Conservation (phyloP, 2,797 vertebrate genomes). For the Danionella dracula region DNA sequence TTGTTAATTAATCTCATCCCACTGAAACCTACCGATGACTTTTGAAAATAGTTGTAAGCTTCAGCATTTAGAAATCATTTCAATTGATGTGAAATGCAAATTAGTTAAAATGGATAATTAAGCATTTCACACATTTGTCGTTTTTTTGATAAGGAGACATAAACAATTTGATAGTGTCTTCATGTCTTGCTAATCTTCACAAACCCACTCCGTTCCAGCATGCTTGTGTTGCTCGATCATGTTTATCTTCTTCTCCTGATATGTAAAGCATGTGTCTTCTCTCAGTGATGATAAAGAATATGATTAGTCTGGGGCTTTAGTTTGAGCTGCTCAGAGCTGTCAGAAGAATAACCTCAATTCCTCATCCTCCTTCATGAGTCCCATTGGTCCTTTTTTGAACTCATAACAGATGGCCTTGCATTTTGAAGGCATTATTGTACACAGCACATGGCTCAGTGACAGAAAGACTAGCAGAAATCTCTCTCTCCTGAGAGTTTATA, state of each 20-base stretch:
- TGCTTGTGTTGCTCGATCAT: not conserved
- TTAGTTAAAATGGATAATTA: too few relatives aligned
- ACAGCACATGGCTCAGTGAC: not conserved
- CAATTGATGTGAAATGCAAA: too few relatives aligned
- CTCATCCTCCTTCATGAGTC: slow-evolving; percentile 12
- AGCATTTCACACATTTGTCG: too few relatives aligned
- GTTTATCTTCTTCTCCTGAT: slow-evolving; percentile 1
- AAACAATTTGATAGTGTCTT: not conserved
- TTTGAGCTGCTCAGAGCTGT: slow-evolving; percentile 26
- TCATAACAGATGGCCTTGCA: slow-evolving; percentile 29
- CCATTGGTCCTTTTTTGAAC: slow-evolving; percentile 6
- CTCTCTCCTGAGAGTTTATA: not conserved
- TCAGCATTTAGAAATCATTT: too few relatives aligned
- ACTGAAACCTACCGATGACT: too few relatives aligned
- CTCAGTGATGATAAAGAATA: not conserved
- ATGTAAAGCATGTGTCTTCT: not conserved
- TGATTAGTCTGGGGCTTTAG: slow-evolving; percentile 20
- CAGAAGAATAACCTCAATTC: slow-evolving; percentile 26
- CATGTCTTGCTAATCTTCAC: not conserved
- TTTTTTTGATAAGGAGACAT: too few relatives aligned
- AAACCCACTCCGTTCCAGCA: not conserved
- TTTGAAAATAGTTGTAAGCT: too few relatives aligned
- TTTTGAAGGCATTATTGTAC: not conserved
- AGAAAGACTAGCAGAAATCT: not conserved
- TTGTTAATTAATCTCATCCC: too few relatives aligned